Percentiles rank a stretch among this genome's conserved stretches.
phyloP scores from a whole-genome alignment of 2,113 vertebrate species.

The Hirundichthys speculiger region DNA sequence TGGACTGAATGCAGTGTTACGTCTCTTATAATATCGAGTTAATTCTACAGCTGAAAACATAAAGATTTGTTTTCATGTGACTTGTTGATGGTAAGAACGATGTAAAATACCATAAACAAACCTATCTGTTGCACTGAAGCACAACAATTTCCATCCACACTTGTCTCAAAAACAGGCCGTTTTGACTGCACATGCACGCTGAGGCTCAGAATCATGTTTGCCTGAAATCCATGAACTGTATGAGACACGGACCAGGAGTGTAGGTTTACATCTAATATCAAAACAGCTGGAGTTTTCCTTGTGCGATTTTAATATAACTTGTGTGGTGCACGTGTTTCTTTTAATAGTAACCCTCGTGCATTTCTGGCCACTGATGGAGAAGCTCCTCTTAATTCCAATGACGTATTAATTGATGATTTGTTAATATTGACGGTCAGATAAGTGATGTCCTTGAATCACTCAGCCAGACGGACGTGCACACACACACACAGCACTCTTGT shows the following conservation, averaged over 20 bases:
- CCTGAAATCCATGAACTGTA: no score
- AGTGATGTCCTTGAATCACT: constrained; percentile 42
- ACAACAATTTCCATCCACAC: no score
- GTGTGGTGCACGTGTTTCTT: not conserved
- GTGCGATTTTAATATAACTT: constrained; percentile 10
- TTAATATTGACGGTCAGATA: constrained; percentile 31
- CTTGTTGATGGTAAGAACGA: constrained; percentile 7
- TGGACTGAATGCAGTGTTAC: no score
- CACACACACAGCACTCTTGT: constrained; percentile 32
- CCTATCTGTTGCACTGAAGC: no score
- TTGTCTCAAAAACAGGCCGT: no score
- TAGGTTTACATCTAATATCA: not conserved
- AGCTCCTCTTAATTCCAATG: constrained; percentile 10
- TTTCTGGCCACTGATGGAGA: constrained; percentile 25
- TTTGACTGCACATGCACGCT: no score
- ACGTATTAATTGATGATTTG: constrained; percentile 24
- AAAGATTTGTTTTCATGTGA: constrained; percentile 1
- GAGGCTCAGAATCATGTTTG: no score
- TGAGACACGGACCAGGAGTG: not conserved
- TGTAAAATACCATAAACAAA: not conserved
- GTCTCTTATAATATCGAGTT: no score
- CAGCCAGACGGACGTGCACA: constrained; percentile 5
- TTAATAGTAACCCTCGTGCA: constrained; percentile 17
- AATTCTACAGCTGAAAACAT: no score
- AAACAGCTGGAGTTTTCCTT: not conserved